These are phyloP conservation scores for Falco rusticolus DNA, from an alignment of 2,797 vertebrate genomes.

Conservation along the genomic window DNA sequence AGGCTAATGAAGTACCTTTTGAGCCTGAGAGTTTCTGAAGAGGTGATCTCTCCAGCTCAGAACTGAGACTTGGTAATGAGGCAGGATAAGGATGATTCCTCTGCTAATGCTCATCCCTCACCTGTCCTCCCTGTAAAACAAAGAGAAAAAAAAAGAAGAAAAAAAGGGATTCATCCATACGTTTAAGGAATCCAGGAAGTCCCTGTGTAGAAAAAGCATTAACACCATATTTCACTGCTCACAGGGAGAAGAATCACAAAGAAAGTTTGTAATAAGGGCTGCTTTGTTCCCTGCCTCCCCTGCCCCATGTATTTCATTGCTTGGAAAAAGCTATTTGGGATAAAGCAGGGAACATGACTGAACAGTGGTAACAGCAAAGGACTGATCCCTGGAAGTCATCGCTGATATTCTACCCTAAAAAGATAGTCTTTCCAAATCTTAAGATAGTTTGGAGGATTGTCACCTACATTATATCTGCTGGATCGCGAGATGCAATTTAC, in stretches of 20 bases:
- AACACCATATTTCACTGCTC: background rate
- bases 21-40: constrained; percentile 40
- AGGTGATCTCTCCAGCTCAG: constrained; percentile 22
- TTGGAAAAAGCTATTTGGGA: background rate
- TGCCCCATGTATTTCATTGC: background rate
- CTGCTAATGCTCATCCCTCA: background rate
- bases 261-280: background rate
- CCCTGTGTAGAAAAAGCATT: background rate
- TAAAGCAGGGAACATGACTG: background rate
- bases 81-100: background rate
- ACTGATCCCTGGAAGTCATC: background rate
- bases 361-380: background rate
- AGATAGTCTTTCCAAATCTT: background rate
- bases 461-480: background rate
- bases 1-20: constrained; percentile 50
- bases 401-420: background rate
- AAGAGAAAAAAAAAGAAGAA: background rate
- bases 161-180: background rate
- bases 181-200: background rate
- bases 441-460: background rate
- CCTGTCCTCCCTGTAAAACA: background rate
- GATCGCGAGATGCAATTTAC: background rate
- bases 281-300: background rate
- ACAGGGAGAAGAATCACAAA: background rate
- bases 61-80: constrained; percentile 3